These are phyloP conservation scores for Morinoia aosen DNA, from an alignment of 2,888 invertebrate species.

Conservation along the genomic window DNA sequence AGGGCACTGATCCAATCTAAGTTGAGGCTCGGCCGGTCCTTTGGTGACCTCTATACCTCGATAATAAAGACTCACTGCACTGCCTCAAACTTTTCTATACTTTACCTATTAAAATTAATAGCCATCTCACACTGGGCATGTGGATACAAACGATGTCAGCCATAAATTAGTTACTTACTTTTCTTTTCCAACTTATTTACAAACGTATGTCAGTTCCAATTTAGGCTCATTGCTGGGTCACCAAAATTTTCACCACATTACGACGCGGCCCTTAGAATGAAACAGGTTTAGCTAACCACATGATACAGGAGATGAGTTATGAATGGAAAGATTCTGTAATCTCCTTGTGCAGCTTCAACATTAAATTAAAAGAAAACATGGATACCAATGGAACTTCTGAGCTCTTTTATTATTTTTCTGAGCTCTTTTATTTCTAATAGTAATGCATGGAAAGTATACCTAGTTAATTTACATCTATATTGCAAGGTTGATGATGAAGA, in stretches of 20 bases:
- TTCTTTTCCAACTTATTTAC: background rate
- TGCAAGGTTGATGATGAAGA: background rate
- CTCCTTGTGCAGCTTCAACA: no score
- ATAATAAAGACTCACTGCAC: constrained; percentile 45
- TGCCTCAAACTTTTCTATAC: background rate
- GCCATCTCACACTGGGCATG: background rate
- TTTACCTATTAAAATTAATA: constrained; percentile 39
- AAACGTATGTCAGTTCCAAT: background rate
- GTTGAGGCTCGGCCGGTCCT: constrained; percentile 44
- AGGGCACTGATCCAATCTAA: constrained; percentile 48
- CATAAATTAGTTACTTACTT: background rate
- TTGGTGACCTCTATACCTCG: constrained; percentile 35
- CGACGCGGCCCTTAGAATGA: no score
- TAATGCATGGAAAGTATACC: no score
- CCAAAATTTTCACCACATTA: background rate
- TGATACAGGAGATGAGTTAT: no score
- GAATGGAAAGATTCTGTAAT: no score
- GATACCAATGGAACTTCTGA: no score
- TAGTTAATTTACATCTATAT: background rate
- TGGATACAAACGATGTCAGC: background rate
- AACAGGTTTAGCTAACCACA: no score
- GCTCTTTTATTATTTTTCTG: no score
- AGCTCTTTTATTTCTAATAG: no score
- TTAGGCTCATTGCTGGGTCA: background rate
- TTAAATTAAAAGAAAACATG: no score